Conservation (phyloP, 2,888 invertebrate genomes). For the Scelioninae gen. 1 region DNA sequence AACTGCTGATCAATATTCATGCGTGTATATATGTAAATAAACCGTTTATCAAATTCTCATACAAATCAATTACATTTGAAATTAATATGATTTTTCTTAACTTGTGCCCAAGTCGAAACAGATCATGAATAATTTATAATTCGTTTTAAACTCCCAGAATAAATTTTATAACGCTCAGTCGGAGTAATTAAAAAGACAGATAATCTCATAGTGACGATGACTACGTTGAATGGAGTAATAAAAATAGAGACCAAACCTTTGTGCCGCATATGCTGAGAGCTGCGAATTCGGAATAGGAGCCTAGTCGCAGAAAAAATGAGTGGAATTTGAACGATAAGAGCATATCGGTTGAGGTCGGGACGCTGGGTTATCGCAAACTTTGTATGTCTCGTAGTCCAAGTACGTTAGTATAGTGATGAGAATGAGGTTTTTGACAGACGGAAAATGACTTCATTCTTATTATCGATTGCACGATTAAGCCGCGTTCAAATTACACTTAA, state of each 20-base stretch:
- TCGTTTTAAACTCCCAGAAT: conserved; percentile 8
- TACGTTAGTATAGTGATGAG: conserved; percentile 58
- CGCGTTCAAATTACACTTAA: conserved; percentile 23
- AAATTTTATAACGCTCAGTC: conserved; percentile 26
- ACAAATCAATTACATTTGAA: conserved; percentile 38
- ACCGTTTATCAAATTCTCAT: conserved; percentile 27
- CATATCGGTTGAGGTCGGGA: conserved; percentile 71
- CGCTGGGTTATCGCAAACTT: conserved; percentile 70
- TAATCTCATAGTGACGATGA: conserved; percentile 37
- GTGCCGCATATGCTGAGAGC: conserved; percentile 35
- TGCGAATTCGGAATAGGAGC: conserved; percentile 63
- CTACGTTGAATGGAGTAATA: conserved; percentile 42
- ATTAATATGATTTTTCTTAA: conserved; percentile 35
- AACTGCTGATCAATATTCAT: conserved; percentile 35
- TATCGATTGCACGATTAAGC: conserved; percentile 46
- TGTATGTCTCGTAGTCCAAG: conserved; percentile 69
- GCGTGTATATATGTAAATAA: conserved; percentile 32
- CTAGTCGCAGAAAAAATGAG: conserved; percentile 56
- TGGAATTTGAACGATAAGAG: conserved; percentile 71
- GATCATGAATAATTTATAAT: conserved; percentile 40
- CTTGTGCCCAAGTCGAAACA: conserved; percentile 23
- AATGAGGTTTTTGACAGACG: conserved; percentile 68
- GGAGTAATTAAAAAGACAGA: conserved; percentile 43
- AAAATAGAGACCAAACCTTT: conserved; percentile 46
- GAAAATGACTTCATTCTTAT: conserved; percentile 63